Evolutionary conservation across 2,797 vertebrate species (phyloP).

Genomic region (Crypturellus tataupa): DNA sequence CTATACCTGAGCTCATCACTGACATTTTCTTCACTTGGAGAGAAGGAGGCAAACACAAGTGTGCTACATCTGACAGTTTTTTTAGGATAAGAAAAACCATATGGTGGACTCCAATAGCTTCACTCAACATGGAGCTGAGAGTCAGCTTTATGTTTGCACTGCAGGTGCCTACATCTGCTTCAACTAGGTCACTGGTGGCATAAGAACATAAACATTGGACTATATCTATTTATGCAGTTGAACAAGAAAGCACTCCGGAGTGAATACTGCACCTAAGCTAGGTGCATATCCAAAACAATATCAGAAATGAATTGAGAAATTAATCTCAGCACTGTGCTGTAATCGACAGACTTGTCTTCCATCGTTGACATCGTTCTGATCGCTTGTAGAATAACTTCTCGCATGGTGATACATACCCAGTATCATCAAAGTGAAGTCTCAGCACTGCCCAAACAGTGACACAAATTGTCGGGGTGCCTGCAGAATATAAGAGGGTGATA

Average conservation of each 20-base stretch:
- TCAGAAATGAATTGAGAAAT: background rate
- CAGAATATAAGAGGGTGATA: background rate
- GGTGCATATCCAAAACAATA: fast-evolving
- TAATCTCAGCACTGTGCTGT: background rate
- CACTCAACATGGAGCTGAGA: background rate
- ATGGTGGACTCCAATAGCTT: background rate
- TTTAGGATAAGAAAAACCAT: background rate
- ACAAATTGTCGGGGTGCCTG: conserved; percentile 96
- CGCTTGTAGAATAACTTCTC: background rate
- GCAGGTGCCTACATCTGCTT: background rate
- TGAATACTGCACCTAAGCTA: background rate
- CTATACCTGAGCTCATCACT: background rate
- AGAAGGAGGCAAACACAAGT: fast-evolving
- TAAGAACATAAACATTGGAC: fast-evolving
- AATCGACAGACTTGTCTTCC: background rate
- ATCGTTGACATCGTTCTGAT: background rate
- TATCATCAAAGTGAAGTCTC: conserved; percentile 92
- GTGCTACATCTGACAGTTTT: background rate
- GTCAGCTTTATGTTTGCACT: background rate
- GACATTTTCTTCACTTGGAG: background rate
- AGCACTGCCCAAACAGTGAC: conserved; percentile 95
- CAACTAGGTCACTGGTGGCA: background rate
- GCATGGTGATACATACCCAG: conserved; percentile 81
- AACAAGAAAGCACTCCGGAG: background rate
- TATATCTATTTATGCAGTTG: background rate